Base-by-base conservation (phyloP, 2,888 invertebrate species). In the Gymnosoma rotundatum region DNA sequence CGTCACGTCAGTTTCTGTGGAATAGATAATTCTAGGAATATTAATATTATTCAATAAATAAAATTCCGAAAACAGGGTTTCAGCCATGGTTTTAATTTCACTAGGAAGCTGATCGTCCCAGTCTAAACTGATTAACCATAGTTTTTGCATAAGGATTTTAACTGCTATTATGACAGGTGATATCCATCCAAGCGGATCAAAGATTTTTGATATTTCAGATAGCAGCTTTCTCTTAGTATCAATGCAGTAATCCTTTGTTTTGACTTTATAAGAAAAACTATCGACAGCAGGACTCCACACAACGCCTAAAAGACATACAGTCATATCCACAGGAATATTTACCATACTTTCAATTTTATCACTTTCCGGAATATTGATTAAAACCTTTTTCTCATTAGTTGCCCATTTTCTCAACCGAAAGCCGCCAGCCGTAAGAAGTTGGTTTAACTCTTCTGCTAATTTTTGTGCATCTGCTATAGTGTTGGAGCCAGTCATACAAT, bases 161-260 rank as follows among this genome's bases (percentile, higher is more conserved):
- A 78, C 52, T 0, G 67, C 25, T 18, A 60, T 52, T 38, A 67
- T 76, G 9, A 60, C 67, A 50, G 67, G 67, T 8, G 76, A 76
- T 6, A 78, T 63, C 63, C 70, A 70, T 12, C 70, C 63, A 70
- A 78, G 64, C 0, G 56, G 78, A 8, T 78, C 70, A 38, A 70
- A 78, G 56, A 78, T 78, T 64, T 72, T 78, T n/a, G 66, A 80
- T 2, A 80, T 80, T 42, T 80, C 60, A 21, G 79, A 73, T n/a
- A 80, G 18, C 7, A 80, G 20, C 9, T 73, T 73, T 50, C 66
- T 60, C 25, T 80, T 73, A 8, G 78, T 78, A 36, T 70, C 70
- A 38, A 38, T 38, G 38, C 38, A 38, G 38, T 38, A 38, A 38
- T 38, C 38, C 38, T 38, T 38, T 38, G 38, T 38, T 38, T 38